A percentile compares a stretch with the other conserved stretches of the same genome.
phyloP scores from a whole-genome alignment of 2,888 invertebrate genomes.

The Scaptomyza tumidula region DNA sequence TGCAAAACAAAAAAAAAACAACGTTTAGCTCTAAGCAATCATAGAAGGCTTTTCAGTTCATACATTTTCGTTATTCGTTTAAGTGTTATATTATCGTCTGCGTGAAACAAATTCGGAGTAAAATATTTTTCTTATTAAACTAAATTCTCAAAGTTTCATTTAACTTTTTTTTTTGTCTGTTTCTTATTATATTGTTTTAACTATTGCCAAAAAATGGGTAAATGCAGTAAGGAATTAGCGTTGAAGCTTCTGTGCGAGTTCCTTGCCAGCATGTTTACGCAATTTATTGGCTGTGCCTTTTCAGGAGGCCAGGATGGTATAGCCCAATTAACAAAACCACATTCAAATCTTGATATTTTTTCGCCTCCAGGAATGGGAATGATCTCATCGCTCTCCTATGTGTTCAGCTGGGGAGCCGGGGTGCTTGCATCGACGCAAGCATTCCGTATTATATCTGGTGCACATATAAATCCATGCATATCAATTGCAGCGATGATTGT shows the following conservation, averaged over 20 bases:
- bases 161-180: not conserved
- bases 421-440: constrained; percentile 44
- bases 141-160: constrained; percentile 20
- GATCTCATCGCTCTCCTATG: not conserved
- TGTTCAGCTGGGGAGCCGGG: constrained; percentile 40
- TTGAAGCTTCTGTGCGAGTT: constrained; percentile 33
- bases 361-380: too few relatives aligned
- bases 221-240: constrained; percentile 10
- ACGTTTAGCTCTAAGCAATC: constrained; percentile 4
- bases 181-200: not conserved
- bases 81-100: not conserved
- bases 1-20: too few relatives aligned
- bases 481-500: constrained; percentile 46
- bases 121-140: not conserved
- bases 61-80: not conserved
- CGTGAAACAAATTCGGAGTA: not conserved
- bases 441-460: constrained; percentile 50
- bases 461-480: constrained; percentile 53
- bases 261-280: constrained; percentile 16
- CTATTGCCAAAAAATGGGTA: constrained; percentile 22
- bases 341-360: too few relatives aligned
- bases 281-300: constrained; percentile 32
- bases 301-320: too few relatives aligned
- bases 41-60: constrained; percentile 1
- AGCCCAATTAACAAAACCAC: too few relatives aligned